Conservation (phyloP, 2,113 vertebrate genomes). For the Hippoglossus stenolepis region DNA sequence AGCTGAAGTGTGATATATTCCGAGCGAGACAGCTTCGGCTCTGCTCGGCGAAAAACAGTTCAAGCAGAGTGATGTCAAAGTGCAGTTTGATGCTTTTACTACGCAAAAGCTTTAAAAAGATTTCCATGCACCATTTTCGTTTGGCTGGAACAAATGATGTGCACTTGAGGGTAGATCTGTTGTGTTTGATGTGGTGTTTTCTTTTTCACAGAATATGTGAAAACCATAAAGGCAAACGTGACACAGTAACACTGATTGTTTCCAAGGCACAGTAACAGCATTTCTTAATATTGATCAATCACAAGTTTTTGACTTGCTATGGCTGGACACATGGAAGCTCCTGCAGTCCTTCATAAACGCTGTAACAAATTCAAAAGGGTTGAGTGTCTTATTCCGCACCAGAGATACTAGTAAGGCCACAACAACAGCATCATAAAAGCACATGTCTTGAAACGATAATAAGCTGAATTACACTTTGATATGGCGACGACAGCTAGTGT, state of each 20-base stretch:
- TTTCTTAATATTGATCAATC: neutral
- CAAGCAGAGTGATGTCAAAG: slow-evolving; percentile 7
- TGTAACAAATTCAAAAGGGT: neutral
- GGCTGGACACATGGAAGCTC: neutral
- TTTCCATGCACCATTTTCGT: slow-evolving; percentile 1
- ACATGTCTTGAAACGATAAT: slow-evolving; percentile 1
- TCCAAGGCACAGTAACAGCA: slow-evolving; percentile 39
- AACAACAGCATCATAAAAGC: slow-evolving; percentile 24
- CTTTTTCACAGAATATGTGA: slow-evolving; percentile 14
- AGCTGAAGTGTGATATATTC: slow-evolving; percentile 7
- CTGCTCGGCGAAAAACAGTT: neutral
- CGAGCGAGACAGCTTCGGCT: slow-evolving; percentile 9
- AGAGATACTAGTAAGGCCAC: neutral
- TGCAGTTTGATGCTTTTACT: slow-evolving; percentile 5
- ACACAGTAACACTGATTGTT: slow-evolving; percentile 45
- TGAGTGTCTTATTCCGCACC: neutral
- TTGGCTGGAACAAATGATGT: slow-evolving; percentile 4
- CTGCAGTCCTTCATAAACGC: neutral
- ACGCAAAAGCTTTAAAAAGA: neutral
- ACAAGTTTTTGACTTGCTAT: too few relatives aligned
- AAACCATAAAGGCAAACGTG: neutral
- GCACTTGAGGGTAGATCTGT: slow-evolving; percentile 11
- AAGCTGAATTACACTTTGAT: slow-evolving; percentile 9
- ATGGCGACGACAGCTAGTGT: slow-evolving; percentile 12
- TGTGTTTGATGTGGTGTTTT: neutral